Percentiles rank a stretch among this genome's conserved stretches.
These are phyloP conservation scores for Menura novaehollandiae DNA, from an alignment of 2,113 vertebrate genomes.

Conservation along the genomic window DNA sequence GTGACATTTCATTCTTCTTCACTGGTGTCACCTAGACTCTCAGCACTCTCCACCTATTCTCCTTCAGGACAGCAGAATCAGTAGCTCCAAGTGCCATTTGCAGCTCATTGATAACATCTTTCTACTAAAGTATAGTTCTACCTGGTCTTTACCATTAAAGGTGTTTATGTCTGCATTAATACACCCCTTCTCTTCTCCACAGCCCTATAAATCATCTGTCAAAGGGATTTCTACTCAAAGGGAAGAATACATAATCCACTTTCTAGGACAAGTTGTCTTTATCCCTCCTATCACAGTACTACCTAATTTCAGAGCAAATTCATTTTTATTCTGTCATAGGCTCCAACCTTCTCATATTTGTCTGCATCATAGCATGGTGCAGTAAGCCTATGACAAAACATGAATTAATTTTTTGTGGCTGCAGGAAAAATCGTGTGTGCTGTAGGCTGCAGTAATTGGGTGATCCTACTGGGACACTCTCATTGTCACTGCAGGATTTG, in stretches of 20 bases:
- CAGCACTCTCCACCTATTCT: neutral
- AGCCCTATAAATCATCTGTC: neutral
- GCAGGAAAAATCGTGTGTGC: neutral
- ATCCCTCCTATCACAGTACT: neutral
- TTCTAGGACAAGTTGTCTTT: neutral
- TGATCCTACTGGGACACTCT: slow-evolving; percentile 7
- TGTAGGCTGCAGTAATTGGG: slow-evolving; percentile 1
- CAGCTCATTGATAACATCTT: neutral
- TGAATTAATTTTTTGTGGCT: neutral
- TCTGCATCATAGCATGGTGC: neutral
- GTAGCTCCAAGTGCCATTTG: neutral
- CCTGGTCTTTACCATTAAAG: neutral
- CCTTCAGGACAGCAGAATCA: neutral
- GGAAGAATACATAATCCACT: neutral
- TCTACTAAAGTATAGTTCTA: neutral
- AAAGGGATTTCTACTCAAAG: neutral
- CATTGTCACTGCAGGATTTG: slow-evolving; percentile 29
- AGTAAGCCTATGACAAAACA: neutral
- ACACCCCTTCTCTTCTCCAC: neutral
- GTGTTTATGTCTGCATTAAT: neutral
- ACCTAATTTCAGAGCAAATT: neutral
- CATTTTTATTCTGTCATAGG: neutral
- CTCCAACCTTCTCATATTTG: neutral
- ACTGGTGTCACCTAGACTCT: neutral
- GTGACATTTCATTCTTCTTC: neutral